These are phyloP conservation scores for Coracias cyanogaster DNA, from an alignment of 2,797 vertebrate species.

Conservation along the genomic window DNA sequence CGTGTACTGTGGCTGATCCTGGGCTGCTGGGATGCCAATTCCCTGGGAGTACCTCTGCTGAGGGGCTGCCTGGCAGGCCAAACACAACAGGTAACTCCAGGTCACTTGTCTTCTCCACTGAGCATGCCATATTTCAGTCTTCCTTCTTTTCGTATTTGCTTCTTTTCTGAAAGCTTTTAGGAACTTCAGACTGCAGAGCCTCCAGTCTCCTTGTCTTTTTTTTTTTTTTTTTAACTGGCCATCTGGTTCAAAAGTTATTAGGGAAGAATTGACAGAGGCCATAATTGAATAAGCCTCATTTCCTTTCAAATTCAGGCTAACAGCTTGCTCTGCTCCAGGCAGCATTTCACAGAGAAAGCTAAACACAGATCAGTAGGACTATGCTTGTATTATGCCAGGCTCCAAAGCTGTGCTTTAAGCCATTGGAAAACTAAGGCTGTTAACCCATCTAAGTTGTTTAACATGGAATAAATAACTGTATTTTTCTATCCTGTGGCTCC, in stretches of 20 bases:
- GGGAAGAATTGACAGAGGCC: neutral
- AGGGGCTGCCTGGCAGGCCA: neutral
- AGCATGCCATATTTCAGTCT: neutral
- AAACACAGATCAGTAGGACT: neutral
- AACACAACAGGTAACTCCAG: neutral
- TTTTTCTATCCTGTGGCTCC: neutral
- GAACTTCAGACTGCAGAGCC: neutral
- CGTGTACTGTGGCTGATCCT: neutral
- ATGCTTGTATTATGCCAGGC: neutral
- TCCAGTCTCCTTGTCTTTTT: neutral
- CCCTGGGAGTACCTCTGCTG: neutral
- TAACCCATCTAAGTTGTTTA: neutral
- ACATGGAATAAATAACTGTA: neutral
- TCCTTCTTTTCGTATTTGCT: neutral
- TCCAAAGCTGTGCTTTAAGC: neutral
- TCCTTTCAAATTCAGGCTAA: constrained; percentile 32
- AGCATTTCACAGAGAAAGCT: constrained; percentile 9
- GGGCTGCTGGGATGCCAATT: neutral
- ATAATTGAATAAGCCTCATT: constrained; percentile 46
- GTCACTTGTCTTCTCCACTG: neutral
- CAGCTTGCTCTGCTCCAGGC: constrained; percentile 44
- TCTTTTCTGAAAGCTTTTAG: neutral
- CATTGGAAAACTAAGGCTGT: neutral
- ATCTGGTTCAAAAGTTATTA: constrained; percentile 50
- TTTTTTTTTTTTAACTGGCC: neutral